Conservation (phyloP, 2,888 invertebrate species). For the Leptinotarsa juncta region DNA sequence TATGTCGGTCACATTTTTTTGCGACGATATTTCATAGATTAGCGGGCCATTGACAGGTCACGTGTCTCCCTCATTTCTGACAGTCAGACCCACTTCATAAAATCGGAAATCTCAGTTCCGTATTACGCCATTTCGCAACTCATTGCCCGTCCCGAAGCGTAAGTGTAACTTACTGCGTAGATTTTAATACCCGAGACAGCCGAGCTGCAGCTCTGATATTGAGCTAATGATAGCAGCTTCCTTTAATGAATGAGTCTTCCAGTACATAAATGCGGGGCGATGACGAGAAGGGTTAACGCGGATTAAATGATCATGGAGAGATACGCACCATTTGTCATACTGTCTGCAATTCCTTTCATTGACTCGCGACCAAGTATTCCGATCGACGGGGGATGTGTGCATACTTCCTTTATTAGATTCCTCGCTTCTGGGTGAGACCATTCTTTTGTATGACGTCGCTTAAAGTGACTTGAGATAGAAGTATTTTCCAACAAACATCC, state of each 20-base stretch:
- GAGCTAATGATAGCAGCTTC: conserved; percentile 25
- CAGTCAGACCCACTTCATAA: conserved; percentile 7
- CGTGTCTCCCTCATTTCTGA: not conserved
- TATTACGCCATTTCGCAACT: conserved; percentile 7
- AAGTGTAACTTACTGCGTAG: conserved; percentile 16
- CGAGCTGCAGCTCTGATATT: conserved; percentile 24
- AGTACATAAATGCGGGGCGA: conserved; percentile 57
- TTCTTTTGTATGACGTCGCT: conserved; percentile 8
- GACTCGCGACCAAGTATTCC: conserved; percentile 41
- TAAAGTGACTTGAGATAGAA: not conserved
- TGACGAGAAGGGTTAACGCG: conserved; percentile 66
- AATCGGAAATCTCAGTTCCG: conserved; percentile 5
- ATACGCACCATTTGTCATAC: conserved; percentile 66
- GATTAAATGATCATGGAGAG: conserved; percentile 67
- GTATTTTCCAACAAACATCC: not conserved
- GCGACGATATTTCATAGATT: not conserved
- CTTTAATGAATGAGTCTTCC: conserved; percentile 50
- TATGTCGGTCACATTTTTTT: not conserved
- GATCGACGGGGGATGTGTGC: conserved; percentile 31
- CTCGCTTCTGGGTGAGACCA: conserved; percentile 6
- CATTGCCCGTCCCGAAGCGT: conserved; percentile 12
- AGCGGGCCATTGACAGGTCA: not conserved
- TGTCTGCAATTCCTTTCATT: conserved; percentile 55
- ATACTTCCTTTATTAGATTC: conserved; percentile 27
- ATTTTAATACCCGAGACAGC: conserved; percentile 12